phyloP scores from a whole-genome alignment of 2,888 invertebrate species.

The Amaurobius ferox region DNA sequence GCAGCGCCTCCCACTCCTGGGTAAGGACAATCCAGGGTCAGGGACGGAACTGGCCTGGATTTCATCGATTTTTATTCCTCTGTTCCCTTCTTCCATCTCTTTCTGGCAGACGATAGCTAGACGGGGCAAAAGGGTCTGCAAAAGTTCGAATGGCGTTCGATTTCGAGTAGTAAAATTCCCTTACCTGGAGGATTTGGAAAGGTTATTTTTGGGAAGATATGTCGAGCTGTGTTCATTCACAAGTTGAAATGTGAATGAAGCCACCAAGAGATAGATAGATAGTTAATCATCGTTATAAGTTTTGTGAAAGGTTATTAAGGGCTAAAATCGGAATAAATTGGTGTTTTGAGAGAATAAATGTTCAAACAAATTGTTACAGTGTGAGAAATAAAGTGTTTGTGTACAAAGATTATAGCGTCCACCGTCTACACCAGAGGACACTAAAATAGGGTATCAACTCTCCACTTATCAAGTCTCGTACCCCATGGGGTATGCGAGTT shows the following conservation, averaged over 20 bases:
- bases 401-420: too few species aligned
- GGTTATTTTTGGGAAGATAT: background rate
- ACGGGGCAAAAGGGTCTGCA: slow-evolving; percentile 60
- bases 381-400: too few species aligned
- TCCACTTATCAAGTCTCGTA: too few species aligned
- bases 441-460: too few species aligned
- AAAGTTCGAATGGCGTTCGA: slow-evolving; percentile 6
- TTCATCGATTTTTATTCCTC: slow-evolving; percentile 64
- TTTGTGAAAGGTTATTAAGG: too few species aligned
- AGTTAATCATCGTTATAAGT: too few species aligned
- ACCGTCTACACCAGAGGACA: too few species aligned
- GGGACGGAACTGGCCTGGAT: slow-evolving; percentile 67
- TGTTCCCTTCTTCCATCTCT: background rate
- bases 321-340: too few species aligned
- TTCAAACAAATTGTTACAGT: too few species aligned
- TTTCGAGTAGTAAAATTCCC: background rate
- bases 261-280: too few species aligned
- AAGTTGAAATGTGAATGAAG: background rate
- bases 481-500: too few species aligned
- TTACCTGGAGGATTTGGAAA: background rate
- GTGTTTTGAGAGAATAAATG: too few species aligned
- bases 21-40: slow-evolving; percentile 69
- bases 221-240: slow-evolving; percentile 1
- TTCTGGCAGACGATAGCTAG: slow-evolving; percentile 60
- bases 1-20: slow-evolving; percentile 2